Percentiles rank a stretch among this genome's conserved stretches.
Conservation (phyloP, 2,888 invertebrate species). For the Limenitis camilla region DNA sequence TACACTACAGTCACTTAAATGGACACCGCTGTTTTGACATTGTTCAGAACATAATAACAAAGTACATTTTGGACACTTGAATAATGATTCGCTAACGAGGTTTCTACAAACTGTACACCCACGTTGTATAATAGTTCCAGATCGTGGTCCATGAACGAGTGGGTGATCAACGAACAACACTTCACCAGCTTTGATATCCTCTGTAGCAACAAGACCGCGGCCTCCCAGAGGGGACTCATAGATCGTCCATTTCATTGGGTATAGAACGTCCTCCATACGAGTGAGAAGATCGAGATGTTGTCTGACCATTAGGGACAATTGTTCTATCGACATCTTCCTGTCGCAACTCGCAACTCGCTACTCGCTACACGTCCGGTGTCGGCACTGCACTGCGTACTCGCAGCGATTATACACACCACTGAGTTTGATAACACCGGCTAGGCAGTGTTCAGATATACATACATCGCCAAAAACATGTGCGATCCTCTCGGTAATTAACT, state of each 20-base stretch:
- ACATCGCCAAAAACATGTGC: slow-evolving; percentile 51
- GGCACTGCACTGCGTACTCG: slow-evolving; percentile 62
- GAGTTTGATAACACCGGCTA: slow-evolving; percentile 58
- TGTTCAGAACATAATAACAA: slow-evolving; percentile 79
- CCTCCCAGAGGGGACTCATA: slow-evolving; percentile 77
- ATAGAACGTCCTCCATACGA: slow-evolving; percentile 36
- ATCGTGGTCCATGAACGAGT: slow-evolving; percentile 80
- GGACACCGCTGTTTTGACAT: slow-evolving; percentile 76
- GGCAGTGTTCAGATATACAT: slow-evolving; percentile 50
- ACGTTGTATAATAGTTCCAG: slow-evolving; percentile 67
- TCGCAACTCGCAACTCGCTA: slow-evolving; percentile 36
- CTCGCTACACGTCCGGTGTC: slow-evolving; percentile 41
- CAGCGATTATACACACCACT: slow-evolving; percentile 58
- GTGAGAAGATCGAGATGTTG: slow-evolving; percentile 57
- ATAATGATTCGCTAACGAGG: slow-evolving; percentile 49
- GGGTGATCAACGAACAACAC: slow-evolving; percentile 82
- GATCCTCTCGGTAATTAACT: slow-evolving; percentile 55
- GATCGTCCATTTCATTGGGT: slow-evolving; percentile 74
- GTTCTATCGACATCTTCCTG: slow-evolving; percentile 71
- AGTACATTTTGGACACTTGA: slow-evolving; percentile 78
- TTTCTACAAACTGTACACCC: slow-evolving; percentile 80
- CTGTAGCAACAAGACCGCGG: slow-evolving; percentile 80
- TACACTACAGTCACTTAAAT: slow-evolving; percentile 78
- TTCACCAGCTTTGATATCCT: slow-evolving; percentile 79
- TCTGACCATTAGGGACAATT: slow-evolving; percentile 64